Evolutionary conservation across 2,888 invertebrate genomes (phyloP), one percentile per base, ranked within the genome.

Genomic region (Epinotia ramella): DNA sequence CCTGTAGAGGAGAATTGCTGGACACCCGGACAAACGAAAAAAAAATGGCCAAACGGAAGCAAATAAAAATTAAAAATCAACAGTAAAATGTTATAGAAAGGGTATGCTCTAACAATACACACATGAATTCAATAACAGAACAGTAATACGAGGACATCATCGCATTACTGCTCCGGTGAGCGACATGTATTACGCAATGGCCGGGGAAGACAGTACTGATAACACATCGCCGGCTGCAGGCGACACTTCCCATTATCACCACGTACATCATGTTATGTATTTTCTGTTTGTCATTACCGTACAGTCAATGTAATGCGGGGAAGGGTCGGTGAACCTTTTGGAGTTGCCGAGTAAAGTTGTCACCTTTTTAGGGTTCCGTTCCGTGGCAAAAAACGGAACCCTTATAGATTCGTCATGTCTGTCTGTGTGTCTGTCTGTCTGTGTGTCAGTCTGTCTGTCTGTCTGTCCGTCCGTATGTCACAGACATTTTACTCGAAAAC

Each of bases 221-320:
- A 77, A 77, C 76, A 78, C 78, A 40, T 40, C 77, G 28, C 7
- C 76, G 44, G 63, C 79, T 87, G 86, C 78, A 77, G 59, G 67
- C 74, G 86, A 85, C 85, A 86, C 75, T 74, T 76, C 74, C 68
- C 78, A 78, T 81, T 84, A 79, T 79, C 82, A 79, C 79, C 79
- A 18, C 62, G 44, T 65, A 65, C 70, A 62, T 66, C 18, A 66
- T 73, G 63, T 73, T 78, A 67, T 64, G 64, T 65, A 66, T 40
- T 3, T 16, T 46, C 68, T 46, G 68, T 24, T 40, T 4, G 24
- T 18, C 20, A 57, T 66, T 53, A 53, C 53, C 67, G 12, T 33
- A 18, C 57, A 59, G 68, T 59, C 68, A 59, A 57, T 40, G n/a
- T 68, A 24, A 68, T 44, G 13, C 44, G 57, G 16, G 59, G 40